Base-by-base conservation (phyloP, 2,113 vertebrate species). In the Irena cyanogastra region DNA sequence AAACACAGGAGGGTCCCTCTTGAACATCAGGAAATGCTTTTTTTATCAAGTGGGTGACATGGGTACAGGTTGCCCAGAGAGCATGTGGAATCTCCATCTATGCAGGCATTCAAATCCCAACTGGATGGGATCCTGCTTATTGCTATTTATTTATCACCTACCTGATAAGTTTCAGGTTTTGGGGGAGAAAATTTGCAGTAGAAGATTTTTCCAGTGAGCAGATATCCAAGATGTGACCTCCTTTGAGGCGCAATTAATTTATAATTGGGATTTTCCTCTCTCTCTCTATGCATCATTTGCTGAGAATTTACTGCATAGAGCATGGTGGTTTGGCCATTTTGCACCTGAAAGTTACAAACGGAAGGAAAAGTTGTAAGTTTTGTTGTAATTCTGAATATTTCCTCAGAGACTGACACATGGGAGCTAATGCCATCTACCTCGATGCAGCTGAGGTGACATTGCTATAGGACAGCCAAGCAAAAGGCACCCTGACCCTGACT, bases 201-300 rank as follows among this genome's bases (percentile, higher is more conserved):
- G 15, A 30, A 70, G 45, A 7, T 71, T 97, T 90, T 96, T 72
- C n/a, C 45, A 74, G 53, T 60, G 27, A 84, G 9, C 41, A 88
- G 47, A 53, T 74, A n/a, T 75, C 65, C 74, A 90, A 74, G 64
- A 91, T n/a, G 47, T 35, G 35, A 37, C 11, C 0, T 41, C 37
- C 7, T 82, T n/a, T 49, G n/a, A 28, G 44, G 35, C 7, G 56
- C 0, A 1, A 59, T 47, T 84, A 54, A 44, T 44, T 78, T 75
- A 27, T 44, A 28, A n/a, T 6, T 23, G 37, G 33, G 42, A 35
- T 47, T 23, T 65, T 59, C 17, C 24, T 37, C 39, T 72, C 8
- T 56, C 2, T 78, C 0, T 27, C 2, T 12, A 10, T 8, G 3
- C 10, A 57, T 30, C 0, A 37, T 39, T 69, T 79, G 8, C 60